These are phyloP conservation scores for Antechinus stuartii DNA, from an alignment of 2,113 vertebrate genomes.

Conservation along the genomic window DNA sequence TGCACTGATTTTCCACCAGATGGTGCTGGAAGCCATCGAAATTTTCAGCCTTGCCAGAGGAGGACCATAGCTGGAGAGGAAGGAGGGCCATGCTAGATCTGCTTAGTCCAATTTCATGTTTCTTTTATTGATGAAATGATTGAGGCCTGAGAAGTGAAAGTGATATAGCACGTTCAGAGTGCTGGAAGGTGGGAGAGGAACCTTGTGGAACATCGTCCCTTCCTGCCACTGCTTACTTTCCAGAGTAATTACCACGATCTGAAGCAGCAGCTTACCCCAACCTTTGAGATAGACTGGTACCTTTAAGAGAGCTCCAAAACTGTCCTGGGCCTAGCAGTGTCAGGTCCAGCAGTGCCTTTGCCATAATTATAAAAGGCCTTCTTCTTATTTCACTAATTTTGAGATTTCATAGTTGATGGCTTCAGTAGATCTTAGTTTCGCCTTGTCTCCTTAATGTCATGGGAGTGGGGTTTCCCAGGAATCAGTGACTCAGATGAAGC, in stretches of 20 bases:
- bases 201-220: background rate
- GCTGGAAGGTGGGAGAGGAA: background rate
- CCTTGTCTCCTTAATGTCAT: background rate
- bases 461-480: background rate
- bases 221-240: background rate
- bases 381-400: background rate
- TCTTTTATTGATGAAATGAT: background rate
- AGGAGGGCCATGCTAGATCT: background rate
- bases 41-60: accelerated
- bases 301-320: no score
- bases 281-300: background rate
- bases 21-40: conserved; percentile 60
- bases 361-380: background rate
- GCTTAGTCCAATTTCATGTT: background rate
- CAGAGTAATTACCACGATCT: background rate
- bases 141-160: background rate
- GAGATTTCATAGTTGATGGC: background rate
- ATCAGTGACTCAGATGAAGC: background rate
- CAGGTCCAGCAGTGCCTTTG: background rate
- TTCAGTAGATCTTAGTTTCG: background rate
- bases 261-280: background rate
- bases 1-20: conserved; percentile 58
- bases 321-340: background rate
- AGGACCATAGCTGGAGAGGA: background rate
- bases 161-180: background rate